These are phyloP conservation scores for Tiliacea aurago DNA, from an alignment of 2,888 invertebrate species.

Conservation along the genomic window DNA sequence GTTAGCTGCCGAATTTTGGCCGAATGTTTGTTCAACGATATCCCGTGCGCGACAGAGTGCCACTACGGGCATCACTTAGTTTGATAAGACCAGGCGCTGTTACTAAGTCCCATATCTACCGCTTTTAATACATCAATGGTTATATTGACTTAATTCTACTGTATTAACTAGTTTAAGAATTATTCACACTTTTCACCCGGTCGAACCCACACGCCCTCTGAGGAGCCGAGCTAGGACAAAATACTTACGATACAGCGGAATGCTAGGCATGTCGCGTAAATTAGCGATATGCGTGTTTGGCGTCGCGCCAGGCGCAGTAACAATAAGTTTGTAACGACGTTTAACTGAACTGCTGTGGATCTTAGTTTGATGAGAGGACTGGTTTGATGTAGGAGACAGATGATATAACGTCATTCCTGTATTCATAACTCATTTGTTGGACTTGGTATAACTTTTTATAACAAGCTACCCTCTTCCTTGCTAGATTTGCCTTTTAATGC, in stretches of 20 bases:
- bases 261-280: conserved; percentile 59
- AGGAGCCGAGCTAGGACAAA: conserved; percentile 3
- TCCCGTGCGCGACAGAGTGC: too few relatives aligned
- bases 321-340: conserved; percentile 13
- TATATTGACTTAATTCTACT: background rate
- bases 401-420: background rate
- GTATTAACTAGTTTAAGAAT: background rate
- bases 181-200: background rate
- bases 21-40: too few relatives aligned
- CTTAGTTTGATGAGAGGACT: conserved; percentile 7
- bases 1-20: too few relatives aligned
- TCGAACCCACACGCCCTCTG: background rate
- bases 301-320: conserved; percentile 47
- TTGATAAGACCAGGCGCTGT: too few relatives aligned
- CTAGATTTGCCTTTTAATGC: too few relatives aligned
- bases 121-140: too few relatives aligned
- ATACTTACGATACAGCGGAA: conserved; percentile 41
- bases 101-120: too few relatives aligned
- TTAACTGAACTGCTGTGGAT: conserved; percentile 10
- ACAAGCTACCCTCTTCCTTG: too few relatives aligned
- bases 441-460: too few relatives aligned
- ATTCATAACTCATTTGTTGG: too few relatives aligned
- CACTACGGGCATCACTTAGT: too few relatives aligned
- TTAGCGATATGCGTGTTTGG: conserved; percentile 60
- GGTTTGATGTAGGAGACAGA: background rate